Evolutionary conservation across 35 echinoderm and acorn worm species (phyloP).

Genomic region (Amphiura filiformis): DNA sequence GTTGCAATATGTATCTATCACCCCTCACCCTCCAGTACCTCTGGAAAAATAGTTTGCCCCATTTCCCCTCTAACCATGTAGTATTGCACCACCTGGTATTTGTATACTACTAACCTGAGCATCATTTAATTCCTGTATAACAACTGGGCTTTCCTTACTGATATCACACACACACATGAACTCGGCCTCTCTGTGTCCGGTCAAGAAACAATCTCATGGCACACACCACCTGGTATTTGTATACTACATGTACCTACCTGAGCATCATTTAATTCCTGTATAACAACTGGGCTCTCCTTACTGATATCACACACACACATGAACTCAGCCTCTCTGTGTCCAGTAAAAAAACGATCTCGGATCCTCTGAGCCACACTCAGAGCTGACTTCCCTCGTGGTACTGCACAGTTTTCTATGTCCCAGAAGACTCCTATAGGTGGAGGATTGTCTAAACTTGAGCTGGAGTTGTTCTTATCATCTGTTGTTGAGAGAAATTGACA

Average conservation of each 20-base stretch:
- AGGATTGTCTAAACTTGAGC: neutral
- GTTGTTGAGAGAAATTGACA: neutral
- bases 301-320: slow-evolving; percentile 99
- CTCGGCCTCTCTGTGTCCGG: slow-evolving; percentile 88
- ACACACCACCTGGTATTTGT: no score
- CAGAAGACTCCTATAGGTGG: slow-evolving; percentile 98
- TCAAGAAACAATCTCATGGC: no score
- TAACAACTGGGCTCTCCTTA: slow-evolving; percentile 74
- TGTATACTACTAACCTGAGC: no score
- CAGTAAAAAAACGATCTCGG: slow-evolving; percentile 78
- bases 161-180: slow-evolving; percentile 99
- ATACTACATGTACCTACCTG: slow-evolving; percentile 71
- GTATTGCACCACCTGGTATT: no score
- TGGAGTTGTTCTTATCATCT: neutral
- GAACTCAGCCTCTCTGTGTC: slow-evolving; percentile 96
- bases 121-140: no score
- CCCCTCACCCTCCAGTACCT: no score
- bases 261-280: slow-evolving; percentile 97
- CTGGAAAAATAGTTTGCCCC: no score
- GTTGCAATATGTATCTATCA: no score
- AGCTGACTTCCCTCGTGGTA: slow-evolving; percentile 85
- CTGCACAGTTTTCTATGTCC: slow-evolving; percentile 97
- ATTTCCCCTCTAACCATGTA: no score
- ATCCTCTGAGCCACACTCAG: slow-evolving; percentile 77
- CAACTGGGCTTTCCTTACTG: slow-evolving; percentile 77